Evolutionary conservation across 2,888 invertebrate genomes (phyloP), one percentile per base, ranked within the genome.

Genomic region (Zygogramma bicolorata): DNA sequence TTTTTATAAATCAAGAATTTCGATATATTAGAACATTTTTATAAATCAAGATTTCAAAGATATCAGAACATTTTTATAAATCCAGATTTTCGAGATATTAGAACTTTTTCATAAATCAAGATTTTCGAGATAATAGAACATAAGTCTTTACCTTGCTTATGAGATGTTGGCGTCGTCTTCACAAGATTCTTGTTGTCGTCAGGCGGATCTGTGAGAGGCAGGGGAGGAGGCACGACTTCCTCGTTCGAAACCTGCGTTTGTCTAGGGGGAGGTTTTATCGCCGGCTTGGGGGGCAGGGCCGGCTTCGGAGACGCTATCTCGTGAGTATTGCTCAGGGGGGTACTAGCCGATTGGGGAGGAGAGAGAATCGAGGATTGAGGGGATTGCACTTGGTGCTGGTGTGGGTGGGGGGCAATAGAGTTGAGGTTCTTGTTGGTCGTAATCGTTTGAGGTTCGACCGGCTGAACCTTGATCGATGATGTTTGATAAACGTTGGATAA

Each of bases 231-330:
- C 13, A 77, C 69, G 62, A 73, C 67, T 34, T 73, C 82, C 34
- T 81, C 82, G 13, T 67, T 77, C 29, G 78, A 61, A 27, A 81
- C 73, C 76, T 85, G 85, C 6, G 86, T 88, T 82, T 89, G 90
- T 70, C 90, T 84, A 0, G 90, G 90, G 0, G 90, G 90, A 15
- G 90, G 89, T 76, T 90, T 91, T 62, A 93, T 90, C 18, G 91
- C 91, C 60, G 96, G 97, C 88, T 96, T 97, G 8, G 95, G 95
- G 73, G 95, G 95, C 85, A 95, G 86, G 1, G 95, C 94, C 0
- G 95, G 95, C 85, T 95, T 93, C 59, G 90, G 89, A 42, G 88
- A 89, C 83, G 42, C 65, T n/a, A 70, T 58, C 34, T 75, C 75
- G 6, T 69, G 67, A 27, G 74, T 74, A 18, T 42, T 53, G 8